A percentile compares a stretch with the other conserved stretches of the same genome.
Evolutionary conservation across 2,888 invertebrate genomes (phyloP).

Genomic region (Hypolimnas misippus): DNA sequence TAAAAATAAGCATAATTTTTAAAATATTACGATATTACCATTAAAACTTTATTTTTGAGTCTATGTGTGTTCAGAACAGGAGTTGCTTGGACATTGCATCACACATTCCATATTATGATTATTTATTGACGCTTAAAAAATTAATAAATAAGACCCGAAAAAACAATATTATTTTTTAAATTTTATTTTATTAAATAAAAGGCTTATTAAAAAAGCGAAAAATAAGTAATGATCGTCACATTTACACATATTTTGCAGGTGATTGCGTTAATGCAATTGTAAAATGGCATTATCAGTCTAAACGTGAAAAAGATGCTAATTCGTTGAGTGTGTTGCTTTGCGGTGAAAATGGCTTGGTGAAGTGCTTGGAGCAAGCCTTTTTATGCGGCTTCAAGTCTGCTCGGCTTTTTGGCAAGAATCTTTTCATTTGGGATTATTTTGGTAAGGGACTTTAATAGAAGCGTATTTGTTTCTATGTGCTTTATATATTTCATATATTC

Average conservation of each 20-base stretch:
- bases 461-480: not conserved
- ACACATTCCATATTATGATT: too few relatives aligned
- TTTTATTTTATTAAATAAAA: too few relatives aligned
- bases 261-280: constrained; percentile 98
- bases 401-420: constrained; percentile 95
- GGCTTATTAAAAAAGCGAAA: too few relatives aligned
- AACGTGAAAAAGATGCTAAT: constrained; percentile 90
- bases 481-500: not conserved
- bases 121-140: too few relatives aligned
- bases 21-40: too few relatives aligned
- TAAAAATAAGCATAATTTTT: too few relatives aligned
- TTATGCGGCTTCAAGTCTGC: constrained; percentile 97
- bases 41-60: too few relatives aligned
- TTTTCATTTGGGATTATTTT: constrained; percentile 99
- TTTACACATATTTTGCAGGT: constrained; percentile 76
- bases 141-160: too few relatives aligned
- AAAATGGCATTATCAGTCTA: constrained; percentile 97
- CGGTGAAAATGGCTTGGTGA: constrained; percentile 97
- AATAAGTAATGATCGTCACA: not conserved
- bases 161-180: too few relatives aligned
- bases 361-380: constrained; percentile 97
- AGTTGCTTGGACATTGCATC: too few relatives aligned
- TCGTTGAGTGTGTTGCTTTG: constrained; percentile 96
- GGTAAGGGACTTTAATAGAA: constrained; percentile 82
- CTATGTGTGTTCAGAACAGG: too few relatives aligned